These are phyloP conservation scores for Megastigmus dorsalis DNA, from an alignment of 2,888 invertebrate species.

Conservation along the genomic window DNA sequence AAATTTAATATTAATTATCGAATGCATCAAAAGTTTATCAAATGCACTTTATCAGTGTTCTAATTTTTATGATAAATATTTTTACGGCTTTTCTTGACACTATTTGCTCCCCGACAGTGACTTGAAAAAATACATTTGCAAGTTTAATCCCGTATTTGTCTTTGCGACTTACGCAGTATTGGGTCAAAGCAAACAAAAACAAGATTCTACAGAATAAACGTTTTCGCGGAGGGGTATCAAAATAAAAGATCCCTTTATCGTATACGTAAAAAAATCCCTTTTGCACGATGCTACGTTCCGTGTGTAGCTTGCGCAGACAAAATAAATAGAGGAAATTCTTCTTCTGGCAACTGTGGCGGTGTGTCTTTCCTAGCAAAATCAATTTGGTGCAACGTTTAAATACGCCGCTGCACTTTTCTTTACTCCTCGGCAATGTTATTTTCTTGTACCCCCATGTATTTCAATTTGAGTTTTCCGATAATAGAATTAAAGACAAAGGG, in stretches of 20 bases:
- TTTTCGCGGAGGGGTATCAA: slow-evolving; percentile 9
- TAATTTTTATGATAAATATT: no score
- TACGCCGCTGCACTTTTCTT: no score
- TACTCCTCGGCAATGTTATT: no score
- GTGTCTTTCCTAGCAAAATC: no score
- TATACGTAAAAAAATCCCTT: background rate
- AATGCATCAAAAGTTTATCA: no score
- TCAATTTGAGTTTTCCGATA: no score
- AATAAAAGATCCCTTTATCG: slow-evolving; percentile 7
- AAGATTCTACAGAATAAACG: slow-evolving; percentile 14
- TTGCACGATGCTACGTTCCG: background rate
- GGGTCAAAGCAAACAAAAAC: slow-evolving; percentile 29
- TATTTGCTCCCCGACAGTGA: background rate
- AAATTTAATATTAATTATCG: no score
- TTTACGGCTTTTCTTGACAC: background rate
- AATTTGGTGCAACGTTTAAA: no score
- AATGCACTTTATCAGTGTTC: no score
- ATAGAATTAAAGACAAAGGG: no score
- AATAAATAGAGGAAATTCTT: background rate
- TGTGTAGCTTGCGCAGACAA: background rate
- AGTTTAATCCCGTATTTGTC: background rate
- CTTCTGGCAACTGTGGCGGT: no score
- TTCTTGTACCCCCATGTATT: no score
- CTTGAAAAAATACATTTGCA: background rate
- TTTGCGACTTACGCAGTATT: slow-evolving; percentile 1